Percentiles rank a stretch among this genome's conserved stretches.
Evolutionary conservation across 2,888 invertebrate species (phyloP).

Genomic region (Coelogynopora nodosa): DNA sequence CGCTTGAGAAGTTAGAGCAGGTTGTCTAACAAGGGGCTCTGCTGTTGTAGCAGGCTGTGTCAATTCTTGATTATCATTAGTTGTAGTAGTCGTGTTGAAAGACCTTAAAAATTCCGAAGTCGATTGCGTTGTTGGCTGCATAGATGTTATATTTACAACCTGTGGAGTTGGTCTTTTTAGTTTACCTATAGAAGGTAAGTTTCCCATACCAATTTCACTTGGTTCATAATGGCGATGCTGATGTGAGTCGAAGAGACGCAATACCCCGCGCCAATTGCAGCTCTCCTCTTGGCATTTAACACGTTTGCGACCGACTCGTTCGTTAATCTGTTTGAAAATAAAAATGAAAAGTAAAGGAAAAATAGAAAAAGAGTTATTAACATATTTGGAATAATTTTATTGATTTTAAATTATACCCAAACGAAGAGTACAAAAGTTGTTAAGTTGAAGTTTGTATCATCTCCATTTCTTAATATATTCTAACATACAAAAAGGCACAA

Average conservation of each 20-base stretch:
- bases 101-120: background rate
- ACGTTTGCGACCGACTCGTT: constrained; percentile 41
- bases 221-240: constrained; percentile 39
- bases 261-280: constrained; percentile 41
- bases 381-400: too few species aligned
- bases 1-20: background rate
- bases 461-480: too few species aligned
- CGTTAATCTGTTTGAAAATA: constrained; percentile 18
- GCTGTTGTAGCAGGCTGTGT: too few species aligned
- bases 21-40: too few species aligned
- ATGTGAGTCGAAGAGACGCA: constrained; percentile 41
- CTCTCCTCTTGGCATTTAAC: constrained; percentile 31
- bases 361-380: too few species aligned
- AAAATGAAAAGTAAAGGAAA: background rate
- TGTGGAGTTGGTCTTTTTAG: background rate
- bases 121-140: background rate
- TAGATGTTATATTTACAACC: background rate
- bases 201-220: constrained; percentile 24
- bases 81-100: background rate
- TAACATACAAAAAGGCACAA: too few species aligned
- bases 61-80: too few species aligned
- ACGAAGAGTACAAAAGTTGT: too few species aligned
- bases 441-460: too few species aligned
- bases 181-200: background rate
- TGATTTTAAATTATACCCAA: too few species aligned